These are phyloP conservation scores for Ophion obscuratus DNA, from an alignment of 2,888 invertebrate species.

Conservation along the genomic window DNA sequence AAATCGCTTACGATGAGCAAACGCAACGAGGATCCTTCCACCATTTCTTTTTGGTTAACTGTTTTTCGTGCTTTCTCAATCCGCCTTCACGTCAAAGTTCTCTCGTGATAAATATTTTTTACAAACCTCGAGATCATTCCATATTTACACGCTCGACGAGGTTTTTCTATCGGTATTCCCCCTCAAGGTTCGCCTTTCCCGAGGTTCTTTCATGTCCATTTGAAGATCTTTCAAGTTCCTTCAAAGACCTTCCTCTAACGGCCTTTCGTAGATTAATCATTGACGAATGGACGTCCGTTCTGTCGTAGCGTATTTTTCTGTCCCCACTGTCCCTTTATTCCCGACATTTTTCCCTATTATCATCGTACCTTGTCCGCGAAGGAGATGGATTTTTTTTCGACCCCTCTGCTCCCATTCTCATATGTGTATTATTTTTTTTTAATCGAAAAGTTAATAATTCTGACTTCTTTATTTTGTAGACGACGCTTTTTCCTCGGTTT, in stretches of 20 bases:
- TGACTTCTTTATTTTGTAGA: neutral
- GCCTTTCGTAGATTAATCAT: neutral
- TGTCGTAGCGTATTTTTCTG: neutral
- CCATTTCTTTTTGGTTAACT: neutral
- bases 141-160: neutral
- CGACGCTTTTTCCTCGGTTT: constrained; percentile 1
- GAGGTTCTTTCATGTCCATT: neutral
- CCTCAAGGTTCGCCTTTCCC: constrained; percentile 5
- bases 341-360: neutral
- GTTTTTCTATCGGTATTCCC: neutral
- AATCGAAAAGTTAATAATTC: neutral
- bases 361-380: constrained; percentile 1
- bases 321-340: neutral
- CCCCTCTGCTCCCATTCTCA: neutral
- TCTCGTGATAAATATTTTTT: constrained; percentile 21
- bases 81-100: neutral
- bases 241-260: neutral
- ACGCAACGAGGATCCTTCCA: neutral
- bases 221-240: neutral
- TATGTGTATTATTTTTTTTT: neutral
- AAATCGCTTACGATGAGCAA: neutral
- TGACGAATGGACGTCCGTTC: neutral
- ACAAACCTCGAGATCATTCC: constrained; percentile 25
- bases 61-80: constrained; percentile 7
- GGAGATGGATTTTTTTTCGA: neutral